Evolutionary conservation across 92 coral and sea anemone genomes (phyloP), one percentile per base, ranked within the genome.

Genomic region (Nematostella vectensis): DNA sequence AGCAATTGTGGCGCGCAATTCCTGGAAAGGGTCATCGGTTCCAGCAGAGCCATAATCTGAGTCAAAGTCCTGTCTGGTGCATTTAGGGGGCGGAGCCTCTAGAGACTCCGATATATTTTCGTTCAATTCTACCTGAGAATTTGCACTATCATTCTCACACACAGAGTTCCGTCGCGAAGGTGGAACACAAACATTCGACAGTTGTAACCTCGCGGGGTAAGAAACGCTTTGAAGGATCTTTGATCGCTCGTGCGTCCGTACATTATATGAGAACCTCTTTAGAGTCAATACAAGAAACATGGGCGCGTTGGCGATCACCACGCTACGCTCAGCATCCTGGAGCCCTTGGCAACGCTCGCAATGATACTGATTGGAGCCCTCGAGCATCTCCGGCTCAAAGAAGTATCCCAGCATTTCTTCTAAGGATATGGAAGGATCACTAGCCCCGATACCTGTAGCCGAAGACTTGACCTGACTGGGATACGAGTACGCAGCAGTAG

Each of bases 301-400:
- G 0, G 98, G 88, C 25, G 88, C 80, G 49, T 68, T 81, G 8
- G 86, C 54, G 55, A 91, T 87, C 29, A 76, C 77, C 18, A 91
- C 96, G 27, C 82, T 80, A 10, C 98, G 82, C 38, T 91, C 98
- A 1, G 93, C 98, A 27, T 86, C 98, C 63, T 87, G 96, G 21
- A 82, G 57, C 31, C 89, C 72, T 43, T 80, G 78, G 40, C 98
- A 91, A 47, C 72, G 79, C 48, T 91, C 96, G 36, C 98, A 91
- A 57, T 77, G 85, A 51, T 91, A 91, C 58, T 80, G 86, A 50
- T 91, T 91, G 6, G 85, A 70, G 2, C 98, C 98, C 47, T 83
- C 62, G 2, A 91, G 71, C 65, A 74, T 60, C 50, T 91, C 98
- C 4, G 98, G 88, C 56, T 86, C 86, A 65, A 91, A 82, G 63